A percentile compares a stretch with the other conserved stretches of the same genome.
phyloP scores from a whole-genome alignment of 2,888 invertebrate genomes.

The Melinopterus prodromus region DNA sequence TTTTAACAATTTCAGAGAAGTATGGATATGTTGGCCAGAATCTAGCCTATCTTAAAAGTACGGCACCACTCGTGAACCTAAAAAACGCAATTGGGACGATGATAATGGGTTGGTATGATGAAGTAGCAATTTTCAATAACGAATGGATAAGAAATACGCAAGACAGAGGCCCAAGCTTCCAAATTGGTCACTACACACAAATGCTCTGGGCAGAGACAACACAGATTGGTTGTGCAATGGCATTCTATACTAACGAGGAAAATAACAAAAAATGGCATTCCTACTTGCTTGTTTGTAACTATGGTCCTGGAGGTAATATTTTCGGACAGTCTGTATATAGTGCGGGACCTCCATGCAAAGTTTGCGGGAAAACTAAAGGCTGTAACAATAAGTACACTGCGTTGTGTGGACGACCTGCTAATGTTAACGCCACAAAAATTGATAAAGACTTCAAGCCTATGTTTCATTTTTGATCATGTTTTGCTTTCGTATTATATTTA shows the following conservation, averaged over 20 bases:
- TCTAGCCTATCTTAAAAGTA: slow-evolving; percentile 52
- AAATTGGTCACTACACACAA: slow-evolving; percentile 58
- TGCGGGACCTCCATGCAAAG: slow-evolving; percentile 50
- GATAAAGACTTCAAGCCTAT: slow-evolving; percentile 5
- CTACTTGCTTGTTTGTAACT: slow-evolving; percentile 55
- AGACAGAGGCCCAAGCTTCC: slow-evolving; percentile 45
- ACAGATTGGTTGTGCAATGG: slow-evolving; percentile 54
- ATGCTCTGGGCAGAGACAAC: slow-evolving; percentile 56
- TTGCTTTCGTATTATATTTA: not conserved
- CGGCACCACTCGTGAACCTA: slow-evolving; percentile 47
- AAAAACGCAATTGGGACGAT: slow-evolving; percentile 50
- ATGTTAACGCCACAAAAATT: not conserved
- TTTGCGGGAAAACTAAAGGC: slow-evolving; percentile 41
- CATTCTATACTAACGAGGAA: slow-evolving; percentile 49
- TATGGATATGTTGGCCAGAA: slow-evolving; percentile 56
- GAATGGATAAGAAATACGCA: slow-evolving; percentile 52
- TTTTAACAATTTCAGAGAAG: slow-evolving; percentile 37
- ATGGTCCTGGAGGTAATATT: slow-evolving; percentile 57
- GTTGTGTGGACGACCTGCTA: not conserved
- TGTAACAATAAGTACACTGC: not conserved
- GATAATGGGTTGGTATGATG: slow-evolving; percentile 55
- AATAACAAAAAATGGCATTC: slow-evolving; percentile 48
- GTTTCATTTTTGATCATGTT: not conserved
- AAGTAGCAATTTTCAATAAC: slow-evolving; percentile 52
- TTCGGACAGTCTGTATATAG: slow-evolving; percentile 54